These are phyloP conservation scores for Agelas oroides DNA, from an alignment of 37 sponge, comb jelly and placozoan genomes.

Conservation along the genomic window DNA sequence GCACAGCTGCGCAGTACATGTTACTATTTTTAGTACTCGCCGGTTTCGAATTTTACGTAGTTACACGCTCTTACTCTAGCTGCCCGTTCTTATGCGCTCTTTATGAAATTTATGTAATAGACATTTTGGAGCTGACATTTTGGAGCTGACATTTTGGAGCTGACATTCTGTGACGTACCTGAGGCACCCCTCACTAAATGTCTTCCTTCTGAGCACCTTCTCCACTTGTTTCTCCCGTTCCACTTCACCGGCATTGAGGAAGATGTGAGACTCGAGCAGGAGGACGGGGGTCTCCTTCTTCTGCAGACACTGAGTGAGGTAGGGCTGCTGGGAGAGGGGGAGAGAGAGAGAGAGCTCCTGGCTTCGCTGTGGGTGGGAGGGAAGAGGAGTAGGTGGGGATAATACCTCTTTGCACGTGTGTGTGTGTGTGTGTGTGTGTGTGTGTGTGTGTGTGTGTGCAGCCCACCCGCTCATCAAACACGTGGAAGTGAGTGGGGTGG, in stretches of 20 bases:
- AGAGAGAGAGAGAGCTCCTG: neutral
- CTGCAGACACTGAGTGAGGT: conserved; percentile 3
- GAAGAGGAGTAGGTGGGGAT: neutral
- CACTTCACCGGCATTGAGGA: conserved; percentile 39
- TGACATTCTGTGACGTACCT: too few species aligned
- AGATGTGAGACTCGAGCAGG: conserved; percentile 46
- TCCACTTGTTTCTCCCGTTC: conserved; percentile 26
- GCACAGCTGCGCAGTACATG: too few species aligned
- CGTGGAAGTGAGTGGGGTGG: conserved; percentile 50
- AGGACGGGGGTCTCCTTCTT: conserved; percentile 30
- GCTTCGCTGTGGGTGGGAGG: conserved; percentile 2
- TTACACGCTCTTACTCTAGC: too few species aligned
- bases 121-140: too few species aligned
- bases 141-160: too few species aligned
- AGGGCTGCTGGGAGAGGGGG: neutral
- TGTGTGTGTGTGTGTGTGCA: conserved; percentile 3
- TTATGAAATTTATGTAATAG: too few species aligned
- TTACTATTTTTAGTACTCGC: too few species aligned
- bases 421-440: conserved; percentile 15
- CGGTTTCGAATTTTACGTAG: too few species aligned
- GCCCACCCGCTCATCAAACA: conserved; percentile 24
- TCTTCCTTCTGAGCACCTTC: conserved; percentile 9
- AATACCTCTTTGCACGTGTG: neutral
- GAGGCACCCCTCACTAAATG: neutral
- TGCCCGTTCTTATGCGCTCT: too few species aligned